These are phyloP conservation scores for Ceratotherium simum DNA, from an alignment of 2,113 vertebrate genomes.

Conservation along the genomic window DNA sequence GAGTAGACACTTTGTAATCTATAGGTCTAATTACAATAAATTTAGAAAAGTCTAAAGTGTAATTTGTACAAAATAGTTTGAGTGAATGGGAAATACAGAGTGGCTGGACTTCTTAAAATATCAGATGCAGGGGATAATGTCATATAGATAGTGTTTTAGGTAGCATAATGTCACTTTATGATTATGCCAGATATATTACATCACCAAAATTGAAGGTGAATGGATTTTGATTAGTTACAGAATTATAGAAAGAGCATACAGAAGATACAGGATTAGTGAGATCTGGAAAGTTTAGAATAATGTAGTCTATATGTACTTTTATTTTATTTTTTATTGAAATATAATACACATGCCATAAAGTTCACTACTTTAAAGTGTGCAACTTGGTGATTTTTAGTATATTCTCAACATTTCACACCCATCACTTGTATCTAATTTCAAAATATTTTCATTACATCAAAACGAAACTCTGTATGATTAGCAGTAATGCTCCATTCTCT, in stretches of 20 bases:
- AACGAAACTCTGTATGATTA: neutral
- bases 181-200: neutral
- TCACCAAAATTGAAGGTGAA: neutral
- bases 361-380: neutral
- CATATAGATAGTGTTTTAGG: neutral
- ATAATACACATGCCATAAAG: neutral
- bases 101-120: conserved; percentile 70
- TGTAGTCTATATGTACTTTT: neutral
- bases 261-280: neutral
- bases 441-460: neutral
- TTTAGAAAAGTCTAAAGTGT: conserved; percentile 72
- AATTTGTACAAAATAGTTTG: conserved; percentile 81
- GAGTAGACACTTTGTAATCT: conserved; percentile 76
- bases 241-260: neutral
- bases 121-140: conserved; percentile 68
- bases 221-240: conserved; percentile 40
- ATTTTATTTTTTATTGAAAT: neutral
- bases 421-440: neutral
- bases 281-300: neutral
- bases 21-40: conserved; percentile 82
- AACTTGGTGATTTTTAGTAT: neutral
- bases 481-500: neutral
- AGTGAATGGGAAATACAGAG: conserved; percentile 67
- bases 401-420: neutral
- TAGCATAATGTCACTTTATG: neutral